Evolutionary conservation across 2,113 vertebrate species (phyloP).

Genomic region (Hippocampus zosterae): DNA sequence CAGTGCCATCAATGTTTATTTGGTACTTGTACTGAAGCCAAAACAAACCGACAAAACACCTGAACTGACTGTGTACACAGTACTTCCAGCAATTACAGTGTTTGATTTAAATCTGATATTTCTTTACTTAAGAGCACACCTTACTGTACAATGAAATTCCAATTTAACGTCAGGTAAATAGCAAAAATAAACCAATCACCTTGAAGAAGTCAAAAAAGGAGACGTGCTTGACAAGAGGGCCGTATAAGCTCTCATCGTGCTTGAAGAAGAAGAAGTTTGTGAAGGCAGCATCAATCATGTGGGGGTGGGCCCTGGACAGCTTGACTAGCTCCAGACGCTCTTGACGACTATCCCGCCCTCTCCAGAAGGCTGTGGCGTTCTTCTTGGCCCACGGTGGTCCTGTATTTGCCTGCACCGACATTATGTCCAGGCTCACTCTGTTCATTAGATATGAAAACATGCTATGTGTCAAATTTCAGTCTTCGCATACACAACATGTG

Average conservation of each 20-base stretch:
- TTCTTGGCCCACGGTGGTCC: conserved; percentile 87
- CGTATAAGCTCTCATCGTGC: conserved; percentile 89
- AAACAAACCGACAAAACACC: not conserved
- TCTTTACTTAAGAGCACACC: not conserved
- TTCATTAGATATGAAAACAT: not conserved
- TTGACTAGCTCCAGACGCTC: conserved; percentile 95
- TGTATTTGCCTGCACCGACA: conserved; percentile 94
- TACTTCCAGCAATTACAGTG: not conserved
- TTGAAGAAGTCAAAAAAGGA: conserved; percentile 99
- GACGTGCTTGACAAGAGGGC: conserved; percentile 94
- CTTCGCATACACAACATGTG: not conserved
- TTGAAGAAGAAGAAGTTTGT: conserved; percentile 99
- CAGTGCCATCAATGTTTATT: conserved; percentile 94
- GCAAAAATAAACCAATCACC: conserved; percentile 67
- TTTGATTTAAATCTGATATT: not conserved
- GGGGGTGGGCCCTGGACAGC: conserved; percentile 81
- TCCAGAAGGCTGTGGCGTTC: conserved; percentile 88
- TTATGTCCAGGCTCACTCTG: conserved; percentile 96
- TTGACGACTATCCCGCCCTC: conserved; percentile 91
- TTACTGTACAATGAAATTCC: not conserved
- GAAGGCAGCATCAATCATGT: conserved; percentile 90
- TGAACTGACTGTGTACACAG: not conserved
- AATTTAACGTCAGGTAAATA: not conserved
- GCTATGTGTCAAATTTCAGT: not conserved
- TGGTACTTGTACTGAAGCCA: conserved; percentile 89